Evolutionary conservation across 1,140 invertebrate genomes (phyloP).

Genomic region (Neodiprion fabricii): DNA sequence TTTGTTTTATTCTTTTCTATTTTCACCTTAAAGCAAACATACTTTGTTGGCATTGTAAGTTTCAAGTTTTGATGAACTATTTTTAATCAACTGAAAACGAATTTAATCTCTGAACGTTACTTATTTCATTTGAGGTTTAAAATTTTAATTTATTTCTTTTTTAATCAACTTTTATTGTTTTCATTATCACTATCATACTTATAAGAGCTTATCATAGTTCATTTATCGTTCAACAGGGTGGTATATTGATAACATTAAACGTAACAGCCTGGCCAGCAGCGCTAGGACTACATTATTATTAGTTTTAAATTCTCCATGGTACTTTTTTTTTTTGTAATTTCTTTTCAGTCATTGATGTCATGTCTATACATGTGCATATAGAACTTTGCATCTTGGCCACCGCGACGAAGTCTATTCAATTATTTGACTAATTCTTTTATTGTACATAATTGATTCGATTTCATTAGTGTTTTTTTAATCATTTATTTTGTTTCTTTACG

Average conservation of each 20-base stretch:
- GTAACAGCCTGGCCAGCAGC: conserved; percentile 61
- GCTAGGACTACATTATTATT: conserved; percentile 33
- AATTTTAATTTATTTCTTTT: background rate
- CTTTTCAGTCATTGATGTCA: background rate
- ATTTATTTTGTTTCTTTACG: conserved; percentile 8
- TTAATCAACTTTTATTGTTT: background rate
- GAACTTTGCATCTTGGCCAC: background rate
- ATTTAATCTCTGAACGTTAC: too few relatives aligned
- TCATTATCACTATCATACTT: conserved; percentile 34
- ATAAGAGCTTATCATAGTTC: conserved; percentile 44
- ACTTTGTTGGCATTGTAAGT: too few relatives aligned
- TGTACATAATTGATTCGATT: conserved; percentile 11
- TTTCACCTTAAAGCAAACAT: too few relatives aligned
- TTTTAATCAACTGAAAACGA: too few relatives aligned
- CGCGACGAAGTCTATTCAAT: background rate
- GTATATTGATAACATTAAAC: conserved; percentile 52
- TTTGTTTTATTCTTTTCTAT: too few relatives aligned
- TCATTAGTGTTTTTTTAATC: conserved; percentile 12
- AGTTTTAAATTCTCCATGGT: conserved; percentile 7
- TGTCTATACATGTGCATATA: background rate
- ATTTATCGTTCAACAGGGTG: conserved; percentile 50
- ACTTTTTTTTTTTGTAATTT: background rate
- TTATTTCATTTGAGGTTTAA: too few relatives aligned
- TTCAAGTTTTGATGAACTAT: too few relatives aligned
- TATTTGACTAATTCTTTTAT: conserved; percentile 1